Conservation (phyloP, 2,888 invertebrate species). For the Tortrix viridana region DNA sequence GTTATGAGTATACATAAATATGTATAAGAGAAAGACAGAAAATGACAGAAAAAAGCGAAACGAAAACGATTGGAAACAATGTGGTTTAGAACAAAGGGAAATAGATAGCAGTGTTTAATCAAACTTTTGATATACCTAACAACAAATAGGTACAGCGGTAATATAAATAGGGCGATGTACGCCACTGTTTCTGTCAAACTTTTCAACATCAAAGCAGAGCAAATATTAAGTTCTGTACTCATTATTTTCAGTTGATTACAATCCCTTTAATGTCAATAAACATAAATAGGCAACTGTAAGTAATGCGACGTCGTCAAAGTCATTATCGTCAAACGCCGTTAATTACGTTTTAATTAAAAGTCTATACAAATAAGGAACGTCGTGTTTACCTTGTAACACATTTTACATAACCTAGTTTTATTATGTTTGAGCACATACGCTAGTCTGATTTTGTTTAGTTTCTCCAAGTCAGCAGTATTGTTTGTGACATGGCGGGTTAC, state of each 20-base stretch:
- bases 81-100: too few relatives aligned
- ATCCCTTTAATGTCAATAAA: conserved; percentile 18
- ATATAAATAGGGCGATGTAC: too few relatives aligned
- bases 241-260: conserved; percentile 12
- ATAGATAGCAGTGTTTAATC: too few relatives aligned
- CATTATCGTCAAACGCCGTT: conserved; percentile 25
- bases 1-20: too few relatives aligned
- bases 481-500: conserved; percentile 25
- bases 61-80: too few relatives aligned
- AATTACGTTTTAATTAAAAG: conserved; percentile 25
- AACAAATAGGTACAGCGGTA: too few relatives aligned
- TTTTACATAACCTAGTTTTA: background rate
- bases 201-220: too few relatives aligned
- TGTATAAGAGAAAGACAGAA: too few relatives aligned
- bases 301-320: conserved; percentile 15
- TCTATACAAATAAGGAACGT: conserved; percentile 22
- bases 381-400: conserved; percentile 2
- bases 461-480: conserved; percentile 34
- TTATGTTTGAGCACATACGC: conserved; percentile 10
- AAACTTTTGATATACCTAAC: too few relatives aligned
- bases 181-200: too few relatives aligned
- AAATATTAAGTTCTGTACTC: background rate
- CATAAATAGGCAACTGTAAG: conserved; percentile 14
- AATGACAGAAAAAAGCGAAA: too few relatives aligned
- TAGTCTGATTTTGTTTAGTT: conserved; percentile 19